These are phyloP conservation scores for Scolopax rusticola DNA, from an alignment of 2,797 vertebrate genomes.

Conservation along the genomic window DNA sequence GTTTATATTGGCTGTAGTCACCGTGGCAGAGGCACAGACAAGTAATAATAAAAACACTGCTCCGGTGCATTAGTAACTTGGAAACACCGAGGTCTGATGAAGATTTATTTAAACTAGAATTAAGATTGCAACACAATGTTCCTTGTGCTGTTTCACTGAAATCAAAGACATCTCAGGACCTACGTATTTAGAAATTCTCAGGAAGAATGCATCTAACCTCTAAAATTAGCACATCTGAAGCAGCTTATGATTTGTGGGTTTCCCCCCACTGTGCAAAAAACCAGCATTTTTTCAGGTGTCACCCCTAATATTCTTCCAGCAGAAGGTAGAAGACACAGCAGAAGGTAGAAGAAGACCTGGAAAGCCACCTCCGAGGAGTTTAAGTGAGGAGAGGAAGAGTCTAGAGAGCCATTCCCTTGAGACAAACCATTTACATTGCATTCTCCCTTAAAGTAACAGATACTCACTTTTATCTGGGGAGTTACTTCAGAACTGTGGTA, in stretches of 20 bases:
- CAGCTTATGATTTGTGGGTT: neutral
- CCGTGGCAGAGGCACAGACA: neutral
- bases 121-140: neutral
- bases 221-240: neutral
- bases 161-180: neutral
- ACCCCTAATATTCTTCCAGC: no score
- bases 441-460: no score
- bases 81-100: neutral
- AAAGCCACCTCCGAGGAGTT: neutral
- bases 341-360: neutral
- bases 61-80: neutral
- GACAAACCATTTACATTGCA: no score
- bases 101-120: neutral
- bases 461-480: rapidly evolving
- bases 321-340: neutral
- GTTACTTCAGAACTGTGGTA: neutral
- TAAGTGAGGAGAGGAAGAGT: neutral
- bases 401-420: neutral
- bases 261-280: neutral
- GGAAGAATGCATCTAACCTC: neutral
- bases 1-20: neutral
- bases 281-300: neutral
- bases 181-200: neutral
- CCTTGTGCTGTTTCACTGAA: neutral
- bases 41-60: neutral